Percentiles rank a stretch among this genome's conserved stretches.
These are phyloP conservation scores for Linnaemya vulpina DNA, from an alignment of 2,888 invertebrate genomes.

Conservation along the genomic window DNA sequence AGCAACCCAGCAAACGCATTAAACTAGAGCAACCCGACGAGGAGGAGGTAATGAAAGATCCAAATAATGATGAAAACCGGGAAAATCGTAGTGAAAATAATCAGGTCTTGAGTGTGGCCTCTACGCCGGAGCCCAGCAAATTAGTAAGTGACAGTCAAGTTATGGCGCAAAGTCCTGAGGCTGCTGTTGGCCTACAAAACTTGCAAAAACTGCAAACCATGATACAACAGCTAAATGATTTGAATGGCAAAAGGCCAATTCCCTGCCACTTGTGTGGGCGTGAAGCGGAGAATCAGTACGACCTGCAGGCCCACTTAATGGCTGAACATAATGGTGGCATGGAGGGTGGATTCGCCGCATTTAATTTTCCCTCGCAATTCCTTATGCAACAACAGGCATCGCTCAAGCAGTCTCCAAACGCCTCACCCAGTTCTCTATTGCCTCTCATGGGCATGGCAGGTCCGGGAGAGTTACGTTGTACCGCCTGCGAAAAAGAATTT, in stretches of 20 bases:
- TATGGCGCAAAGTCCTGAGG: slow-evolving; percentile 82
- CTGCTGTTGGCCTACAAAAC: slow-evolving; percentile 92
- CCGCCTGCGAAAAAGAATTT: slow-evolving; percentile 84
- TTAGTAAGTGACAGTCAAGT: slow-evolving; percentile 59
- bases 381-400: slow-evolving; percentile 74
- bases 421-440: slow-evolving; percentile 73
- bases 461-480: slow-evolving; percentile 78
- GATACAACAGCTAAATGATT: slow-evolving; percentile 93
- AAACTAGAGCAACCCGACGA: slow-evolving; percentile 77
- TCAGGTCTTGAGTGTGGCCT: slow-evolving; percentile 61
- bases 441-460: slow-evolving; percentile 71
- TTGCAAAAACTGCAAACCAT: slow-evolving; percentile 94
- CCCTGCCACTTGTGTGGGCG: slow-evolving; percentile 88
- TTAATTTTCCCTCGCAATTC: slow-evolving; percentile 76
- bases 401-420: slow-evolving; percentile 78
- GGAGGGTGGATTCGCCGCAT: slow-evolving; percentile 69
- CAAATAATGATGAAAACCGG: slow-evolving; percentile 72
- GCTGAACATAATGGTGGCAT: slow-evolving; percentile 79
- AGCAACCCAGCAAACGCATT: slow-evolving; percentile 77
- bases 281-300: slow-evolving; percentile 89
- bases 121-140: slow-evolving; percentile 73
- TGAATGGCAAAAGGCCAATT: slow-evolving; percentile 86
- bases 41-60: slow-evolving; percentile 60
- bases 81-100: slow-evolving; percentile 68
- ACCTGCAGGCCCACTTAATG: slow-evolving; percentile 84